Percentiles rank a stretch among this genome's conserved stretches.
phyloP scores from a whole-genome alignment of 2,797 vertebrate genomes.

The Pseudocheirus occidentalis region DNA sequence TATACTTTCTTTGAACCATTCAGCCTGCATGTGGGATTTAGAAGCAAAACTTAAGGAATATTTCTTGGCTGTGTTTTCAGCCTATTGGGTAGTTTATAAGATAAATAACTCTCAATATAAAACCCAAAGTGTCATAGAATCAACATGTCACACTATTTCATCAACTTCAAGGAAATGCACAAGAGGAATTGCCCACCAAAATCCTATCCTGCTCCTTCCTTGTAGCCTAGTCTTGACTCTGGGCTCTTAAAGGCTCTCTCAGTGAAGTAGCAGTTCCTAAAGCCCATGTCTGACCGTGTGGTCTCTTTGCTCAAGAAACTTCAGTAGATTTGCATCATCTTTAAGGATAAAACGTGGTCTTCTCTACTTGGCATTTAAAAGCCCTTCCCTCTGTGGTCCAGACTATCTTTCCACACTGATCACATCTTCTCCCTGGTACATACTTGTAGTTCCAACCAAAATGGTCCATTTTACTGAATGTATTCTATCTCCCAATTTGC shows the following conservation, averaged over 20 bases:
- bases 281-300: background rate
- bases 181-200: background rate
- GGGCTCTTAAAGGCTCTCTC: background rate
- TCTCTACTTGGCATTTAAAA: background rate
- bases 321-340: background rate
- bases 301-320: background rate
- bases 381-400: background rate
- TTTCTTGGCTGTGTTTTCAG: constrained; percentile 30
- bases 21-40: background rate
- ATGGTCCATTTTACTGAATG: background rate
- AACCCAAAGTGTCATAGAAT: constrained; percentile 32
- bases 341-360: background rate
- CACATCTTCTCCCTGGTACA: background rate
- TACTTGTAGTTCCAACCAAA: background rate
- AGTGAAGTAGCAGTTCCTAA: background rate
- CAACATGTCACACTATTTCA: constrained; percentile 45
- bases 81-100: constrained; percentile 33
- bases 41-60: constrained; percentile 17
- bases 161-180: constrained; percentile 39
- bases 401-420: background rate
- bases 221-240: background rate
- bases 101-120: constrained; percentile 55
- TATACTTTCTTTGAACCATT: background rate
- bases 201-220: background rate
- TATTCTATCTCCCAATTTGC: background rate